These are phyloP conservation scores for Ylistrum balloti DNA, from an alignment of 1,140 invertebrate species.

Conservation along the genomic window DNA sequence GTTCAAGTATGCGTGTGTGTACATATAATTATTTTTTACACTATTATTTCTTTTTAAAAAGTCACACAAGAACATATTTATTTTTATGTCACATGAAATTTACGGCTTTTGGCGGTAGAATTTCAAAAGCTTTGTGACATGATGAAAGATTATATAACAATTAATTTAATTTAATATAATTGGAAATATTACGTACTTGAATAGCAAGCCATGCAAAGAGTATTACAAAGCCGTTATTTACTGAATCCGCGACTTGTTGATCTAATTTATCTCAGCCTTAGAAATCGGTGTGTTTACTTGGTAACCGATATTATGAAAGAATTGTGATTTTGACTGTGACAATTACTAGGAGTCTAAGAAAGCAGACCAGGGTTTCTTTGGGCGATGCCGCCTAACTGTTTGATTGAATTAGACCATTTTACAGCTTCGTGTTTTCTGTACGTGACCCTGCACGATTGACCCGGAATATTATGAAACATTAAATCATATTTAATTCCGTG, in stretches of 20 bases:
- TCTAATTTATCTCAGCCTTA: background rate
- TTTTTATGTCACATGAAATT: no score
- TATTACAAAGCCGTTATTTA: background rate
- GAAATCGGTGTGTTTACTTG: background rate
- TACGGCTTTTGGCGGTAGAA: no score
- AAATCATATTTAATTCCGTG: background rate
- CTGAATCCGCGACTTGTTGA: background rate
- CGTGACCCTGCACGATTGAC: background rate
- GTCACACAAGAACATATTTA: no score
- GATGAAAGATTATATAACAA: background rate
- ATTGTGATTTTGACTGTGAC: background rate
- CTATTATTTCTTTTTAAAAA: no score
- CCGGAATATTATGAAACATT: background rate
- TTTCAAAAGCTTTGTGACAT: background rate
- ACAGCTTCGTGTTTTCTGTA: background rate
- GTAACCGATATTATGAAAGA: constrained; percentile 35
- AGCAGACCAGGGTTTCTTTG: background rate
- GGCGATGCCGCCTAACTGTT: constrained; percentile 20
- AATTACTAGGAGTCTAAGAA: background rate
- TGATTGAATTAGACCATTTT: constrained; percentile 28
- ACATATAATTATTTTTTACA: no score
- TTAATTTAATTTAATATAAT: constrained; percentile 31
- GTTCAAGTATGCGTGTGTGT: no score
- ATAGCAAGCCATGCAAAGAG: background rate
- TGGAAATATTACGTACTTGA: background rate